Conservation (phyloP, 2,797 vertebrate genomes). For the Bovichtus diacanthus region DNA sequence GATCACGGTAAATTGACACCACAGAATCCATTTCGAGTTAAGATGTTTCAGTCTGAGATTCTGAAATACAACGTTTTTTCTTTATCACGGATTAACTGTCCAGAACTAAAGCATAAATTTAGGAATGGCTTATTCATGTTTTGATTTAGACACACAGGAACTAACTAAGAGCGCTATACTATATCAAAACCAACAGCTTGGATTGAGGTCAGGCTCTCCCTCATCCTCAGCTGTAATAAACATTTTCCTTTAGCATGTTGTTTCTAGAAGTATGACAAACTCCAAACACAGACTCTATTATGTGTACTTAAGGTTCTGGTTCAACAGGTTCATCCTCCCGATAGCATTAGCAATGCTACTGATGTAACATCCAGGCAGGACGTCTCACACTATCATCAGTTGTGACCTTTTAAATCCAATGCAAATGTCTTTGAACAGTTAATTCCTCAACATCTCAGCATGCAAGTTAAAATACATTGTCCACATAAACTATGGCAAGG, state of each 20-base stretch:
- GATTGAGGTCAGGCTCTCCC: conserved; percentile 2
- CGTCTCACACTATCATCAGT: neutral
- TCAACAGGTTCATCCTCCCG: neutral
- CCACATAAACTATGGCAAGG: neutral
- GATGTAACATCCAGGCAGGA: neutral
- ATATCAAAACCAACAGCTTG: neutral
- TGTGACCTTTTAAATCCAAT: conserved; percentile 8
- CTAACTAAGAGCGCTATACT: neutral
- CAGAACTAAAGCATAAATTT: neutral
- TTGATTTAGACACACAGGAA: neutral
- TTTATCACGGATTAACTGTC: neutral
- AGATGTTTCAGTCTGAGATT: neutral
- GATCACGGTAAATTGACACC: neutral
- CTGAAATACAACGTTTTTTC: neutral
- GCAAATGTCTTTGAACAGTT: neutral
- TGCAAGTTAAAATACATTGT: neutral
- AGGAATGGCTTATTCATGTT: neutral
- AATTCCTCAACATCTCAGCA: neutral
- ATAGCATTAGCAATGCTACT: neutral
- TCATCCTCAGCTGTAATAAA: neutral
- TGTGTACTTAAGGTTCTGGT: neutral
- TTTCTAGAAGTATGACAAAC: conserved; percentile 1
- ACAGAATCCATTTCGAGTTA: neutral
- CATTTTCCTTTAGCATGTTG: neutral
- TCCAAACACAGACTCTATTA: neutral